phyloP scores from a whole-genome alignment of 1,140 invertebrate genomes.

The Penaeus japonicus region DNA sequence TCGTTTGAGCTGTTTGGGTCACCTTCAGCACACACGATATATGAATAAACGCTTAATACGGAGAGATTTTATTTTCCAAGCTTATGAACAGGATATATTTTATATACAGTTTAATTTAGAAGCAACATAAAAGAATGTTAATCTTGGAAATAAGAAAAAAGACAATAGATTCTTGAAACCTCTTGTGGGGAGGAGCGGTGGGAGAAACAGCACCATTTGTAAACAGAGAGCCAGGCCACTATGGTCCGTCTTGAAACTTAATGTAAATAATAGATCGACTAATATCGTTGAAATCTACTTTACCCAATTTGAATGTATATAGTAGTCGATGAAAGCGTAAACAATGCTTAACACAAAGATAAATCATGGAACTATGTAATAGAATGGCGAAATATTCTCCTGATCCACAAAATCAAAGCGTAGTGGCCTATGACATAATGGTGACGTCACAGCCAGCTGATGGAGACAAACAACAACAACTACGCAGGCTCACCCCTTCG shows the following conservation, averaged over 20 bases:
- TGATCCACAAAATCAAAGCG: background rate
- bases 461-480: background rate
- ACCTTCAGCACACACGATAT: too few species aligned
- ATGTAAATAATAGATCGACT: background rate
- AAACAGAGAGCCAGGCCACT: constrained; percentile 40
- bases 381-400: too few species aligned
- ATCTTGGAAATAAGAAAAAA: background rate
- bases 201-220: constrained; percentile 44
- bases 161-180: background rate
- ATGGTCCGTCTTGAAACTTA: background rate
- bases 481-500: constrained; percentile 46
- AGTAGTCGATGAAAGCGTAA: too few species aligned
- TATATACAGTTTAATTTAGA: background rate
- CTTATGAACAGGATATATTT: too few species aligned
- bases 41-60: too few species aligned
- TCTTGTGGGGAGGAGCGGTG: background rate
- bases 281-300: too few species aligned
- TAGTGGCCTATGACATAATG: constrained; percentile 20
- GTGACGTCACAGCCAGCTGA: constrained; percentile 14
- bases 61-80: too few species aligned
- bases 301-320: too few species aligned
- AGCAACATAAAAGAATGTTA: background rate
- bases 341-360: too few species aligned
- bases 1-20: too few species aligned
- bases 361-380: too few species aligned